Base-by-base conservation (phyloP, 2,113 vertebrate genomes). In the Elanoides forficatus region DNA sequence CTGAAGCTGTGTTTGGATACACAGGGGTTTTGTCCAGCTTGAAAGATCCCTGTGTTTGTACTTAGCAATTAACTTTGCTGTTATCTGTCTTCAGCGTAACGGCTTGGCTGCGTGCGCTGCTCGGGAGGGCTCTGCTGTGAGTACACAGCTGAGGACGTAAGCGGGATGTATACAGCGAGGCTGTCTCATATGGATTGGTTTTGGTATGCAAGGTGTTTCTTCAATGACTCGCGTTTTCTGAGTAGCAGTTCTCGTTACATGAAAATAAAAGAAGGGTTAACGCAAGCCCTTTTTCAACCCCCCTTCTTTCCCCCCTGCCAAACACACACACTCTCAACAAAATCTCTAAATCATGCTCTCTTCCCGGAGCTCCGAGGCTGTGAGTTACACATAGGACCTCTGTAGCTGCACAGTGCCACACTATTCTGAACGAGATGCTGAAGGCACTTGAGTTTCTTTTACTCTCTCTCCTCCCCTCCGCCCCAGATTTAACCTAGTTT, bases 401-500 rank as follows among this genome's bases (percentile, higher is more conserved):
- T 94, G 91, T 92, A 68, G 88, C 88, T n/a, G 55, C 90, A 95
- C 87, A 96, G 95, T 92, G 90, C 94, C 90, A 95, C 80, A 79
- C 87, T 97, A 97, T 97, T 97, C 92, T 81, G 85, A 95, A 95
- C 80, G 62, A 96, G 95, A 95, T 97, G 96, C 89, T 96, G 94
- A 92, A 94, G 96, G 94, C 97, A 95, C 96, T 97, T 93, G 94
- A 93, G 95, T 97, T 95, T 90, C 95, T 97, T 97, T 96, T 95
- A 90, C 96, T 94, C 84, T 96, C 79, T 94, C 91, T 78, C 92
- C 84, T 93, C 94, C 93, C 91, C 89, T 96, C 94, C 94, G 26
- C 91, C 96, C 97, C 92, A 97, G 95, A 97, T 97, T 97, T 97
- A 98, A 97, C 97, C 96, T 97, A 98, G 96, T 97, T 97, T 97